Evolutionary conservation across 2,113 vertebrate genomes (phyloP), one percentile per base, ranked within the genome.

Genomic region (Microtus ochrogaster): DNA sequence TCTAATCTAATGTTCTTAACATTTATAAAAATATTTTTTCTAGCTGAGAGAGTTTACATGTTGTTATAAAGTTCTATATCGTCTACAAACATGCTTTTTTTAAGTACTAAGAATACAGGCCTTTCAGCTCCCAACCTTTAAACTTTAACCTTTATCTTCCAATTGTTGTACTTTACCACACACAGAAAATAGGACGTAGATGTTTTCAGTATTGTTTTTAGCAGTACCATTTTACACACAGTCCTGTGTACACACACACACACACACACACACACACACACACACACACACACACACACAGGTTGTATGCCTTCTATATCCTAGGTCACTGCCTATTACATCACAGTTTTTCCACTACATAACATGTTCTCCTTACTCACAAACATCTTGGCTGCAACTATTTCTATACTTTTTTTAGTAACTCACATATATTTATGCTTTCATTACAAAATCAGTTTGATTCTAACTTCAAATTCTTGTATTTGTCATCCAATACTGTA

Each of bases 51-150:
- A 1, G 5, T 36, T 19, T 84, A 93, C 16, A 26, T 81, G 21
- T 90, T 90, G 41, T 81, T 77, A 91, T 58, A 92, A 72, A 86
- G 28, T 12, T 77, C 17, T 94, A 91, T 68, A 74, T 95, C 85
- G 2, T 81, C 41, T 72, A 63, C 7, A 94, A 85, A 89, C 39
- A 3, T 63, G 5, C 63, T 89, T 96, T 77, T 7, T 87, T 55
- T 94, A 82, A 87, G 17, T 87, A 90, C 7, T 87, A 93, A 90
- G 39, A 82, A 14, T 44, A 84, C n/a, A 61, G 77, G 76, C 85
- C 55, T 87, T 13, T 41, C 6, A 76, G 49, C 47, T 7, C 11
- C 22, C 24, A 58, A 49, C n/a, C 76, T 90, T 90, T 86, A 21
- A 72, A 65, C 7, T 76, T 89, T 96, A 68, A 93, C 7, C 68